These are phyloP conservation scores for Botia kubotai DNA, from an alignment of 2,797 vertebrate species.

Conservation along the genomic window DNA sequence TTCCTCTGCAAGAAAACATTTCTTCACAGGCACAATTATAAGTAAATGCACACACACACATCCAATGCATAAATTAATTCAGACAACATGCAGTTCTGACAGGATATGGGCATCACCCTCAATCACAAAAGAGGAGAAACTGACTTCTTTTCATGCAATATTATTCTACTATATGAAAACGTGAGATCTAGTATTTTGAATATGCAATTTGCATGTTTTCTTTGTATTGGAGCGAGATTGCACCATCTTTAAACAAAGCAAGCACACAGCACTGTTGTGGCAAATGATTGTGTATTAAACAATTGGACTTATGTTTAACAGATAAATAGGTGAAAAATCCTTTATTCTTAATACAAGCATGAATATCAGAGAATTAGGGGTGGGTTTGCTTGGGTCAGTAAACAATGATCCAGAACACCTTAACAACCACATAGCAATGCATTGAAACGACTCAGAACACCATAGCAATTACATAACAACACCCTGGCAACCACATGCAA, in stretches of 20 bases:
- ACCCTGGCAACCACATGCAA: neutral
- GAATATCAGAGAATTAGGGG: too few relatives aligned
- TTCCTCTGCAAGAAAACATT: slow-evolving; percentile 27
- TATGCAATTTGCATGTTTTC: slow-evolving; percentile 27
- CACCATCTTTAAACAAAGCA: slow-evolving; percentile 3
- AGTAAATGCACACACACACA: slow-evolving; percentile 38
- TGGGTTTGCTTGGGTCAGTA: too few relatives aligned
- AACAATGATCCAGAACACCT: neutral
- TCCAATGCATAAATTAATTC: slow-evolving; percentile 41
- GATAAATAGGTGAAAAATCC: too few relatives aligned
- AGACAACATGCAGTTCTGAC: slow-evolving; percentile 10
- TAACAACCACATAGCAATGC: neutral
- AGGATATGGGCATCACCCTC: slow-evolving; percentile 21
- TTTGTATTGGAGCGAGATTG: neutral
- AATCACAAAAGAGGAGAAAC: slow-evolving; percentile 36
- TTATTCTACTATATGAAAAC: slow-evolving; percentile 27
- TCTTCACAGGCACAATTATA: slow-evolving; percentile 35
- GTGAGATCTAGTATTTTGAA: slow-evolving; percentile 33
- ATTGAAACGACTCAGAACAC: neutral
- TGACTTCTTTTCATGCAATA: slow-evolving; percentile 32
- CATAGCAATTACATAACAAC: neutral
- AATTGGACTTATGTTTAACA: neutral
- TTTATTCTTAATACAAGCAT: too few relatives aligned
- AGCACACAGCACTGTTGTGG: slow-evolving; percentile 31
- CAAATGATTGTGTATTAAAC: neutral